Conservation (phyloP, 2,113 vertebrate species). For the Reinhardtius hippoglossoides region DNA sequence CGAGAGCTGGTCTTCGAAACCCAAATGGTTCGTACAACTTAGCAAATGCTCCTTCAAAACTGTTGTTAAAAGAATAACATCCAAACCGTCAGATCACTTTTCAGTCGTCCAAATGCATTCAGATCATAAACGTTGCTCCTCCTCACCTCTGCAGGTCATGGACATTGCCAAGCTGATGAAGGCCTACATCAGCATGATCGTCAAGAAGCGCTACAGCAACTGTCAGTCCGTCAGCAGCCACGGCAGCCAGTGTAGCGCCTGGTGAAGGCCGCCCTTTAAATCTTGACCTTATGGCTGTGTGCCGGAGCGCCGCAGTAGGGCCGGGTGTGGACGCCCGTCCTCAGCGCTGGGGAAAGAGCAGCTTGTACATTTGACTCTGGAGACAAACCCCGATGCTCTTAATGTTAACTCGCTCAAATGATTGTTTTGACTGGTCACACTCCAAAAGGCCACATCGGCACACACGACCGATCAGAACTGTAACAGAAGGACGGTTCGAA, state of each 20-base stretch:
- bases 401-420: constrained; percentile 19
- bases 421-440: background rate
- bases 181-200: constrained; percentile 99
- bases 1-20: constrained; percentile 95
- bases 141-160: constrained; percentile 87
- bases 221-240: constrained; percentile 92
- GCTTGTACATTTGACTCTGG: constrained; percentile 12
- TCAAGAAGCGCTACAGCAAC: constrained; percentile 97
- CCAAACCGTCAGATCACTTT: background rate
- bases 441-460: constrained; percentile 22
- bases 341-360: constrained; percentile 1
- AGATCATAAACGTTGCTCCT: background rate
- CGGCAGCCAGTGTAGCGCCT: constrained; percentile 87
- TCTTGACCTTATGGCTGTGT: background rate
- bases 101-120: background rate
- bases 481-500: too few species aligned
- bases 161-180: constrained; percentile 99
- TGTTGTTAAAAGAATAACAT: too few species aligned
- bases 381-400: constrained; percentile 42
- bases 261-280: constrained; percentile 76
- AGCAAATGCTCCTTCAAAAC: background rate
- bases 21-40: constrained; percentile 80
- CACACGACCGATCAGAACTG: background rate
- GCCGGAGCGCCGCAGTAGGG: background rate
- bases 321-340: background rate